Conservation (phyloP, 2,888 invertebrate genomes). For the Pandemis cinnamomeana region DNA sequence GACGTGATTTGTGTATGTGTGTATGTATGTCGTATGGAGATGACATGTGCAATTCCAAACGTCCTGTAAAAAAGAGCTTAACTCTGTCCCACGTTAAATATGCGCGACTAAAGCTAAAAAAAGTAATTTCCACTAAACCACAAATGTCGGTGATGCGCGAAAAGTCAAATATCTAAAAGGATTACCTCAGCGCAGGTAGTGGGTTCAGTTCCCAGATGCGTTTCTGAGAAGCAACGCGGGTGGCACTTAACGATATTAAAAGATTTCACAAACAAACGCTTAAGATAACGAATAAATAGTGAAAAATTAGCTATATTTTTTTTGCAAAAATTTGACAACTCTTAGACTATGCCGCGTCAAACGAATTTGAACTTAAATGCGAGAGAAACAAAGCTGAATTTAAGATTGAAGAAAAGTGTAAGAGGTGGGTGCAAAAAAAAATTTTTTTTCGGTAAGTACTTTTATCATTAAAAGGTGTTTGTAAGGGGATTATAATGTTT, state of each 20-base stretch:
- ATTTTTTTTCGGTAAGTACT: conserved; percentile 25
- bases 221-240: conserved; percentile 69
- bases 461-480: conserved; percentile 40
- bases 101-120: conserved; percentile 27
- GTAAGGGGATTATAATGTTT: conserved; percentile 36
- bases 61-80: not conserved
- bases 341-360: not conserved
- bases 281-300: conserved; percentile 48
- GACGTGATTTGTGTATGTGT: no score
- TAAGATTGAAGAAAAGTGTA: not conserved
- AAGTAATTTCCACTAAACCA: conserved; percentile 13
- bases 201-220: conserved; percentile 54
- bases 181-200: conserved; percentile 60
- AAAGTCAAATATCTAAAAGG: conserved; percentile 44
- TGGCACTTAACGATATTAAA: conserved; percentile 62
- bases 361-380: not conserved
- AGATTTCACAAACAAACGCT: conserved; percentile 57
- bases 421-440: no score
- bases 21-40: no score
- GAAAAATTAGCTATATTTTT: conserved; percentile 49
- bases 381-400: not conserved
- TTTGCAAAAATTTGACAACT: conserved; percentile 24
- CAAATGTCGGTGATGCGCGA: conserved; percentile 36
- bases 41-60: not conserved
- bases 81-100: conserved; percentile 21